Evolutionary conservation across 2,888 invertebrate genomes (phyloP).

Genomic region (Abscondita cerata): DNA sequence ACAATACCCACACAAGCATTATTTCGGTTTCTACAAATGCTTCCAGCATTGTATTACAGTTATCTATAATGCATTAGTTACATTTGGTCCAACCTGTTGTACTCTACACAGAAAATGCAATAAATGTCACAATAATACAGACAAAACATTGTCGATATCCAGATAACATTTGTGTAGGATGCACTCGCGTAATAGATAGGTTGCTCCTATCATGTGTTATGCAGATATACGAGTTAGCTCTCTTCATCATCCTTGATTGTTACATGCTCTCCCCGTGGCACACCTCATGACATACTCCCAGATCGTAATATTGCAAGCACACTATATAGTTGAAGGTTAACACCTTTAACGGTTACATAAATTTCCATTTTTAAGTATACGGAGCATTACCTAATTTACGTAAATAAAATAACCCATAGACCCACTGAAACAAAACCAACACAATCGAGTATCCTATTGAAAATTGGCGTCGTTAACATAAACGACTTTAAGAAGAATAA

Average conservation of each 20-base stretch:
- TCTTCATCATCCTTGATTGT: conserved; percentile 45
- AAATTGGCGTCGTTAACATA: too few species aligned
- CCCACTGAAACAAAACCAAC: too few species aligned
- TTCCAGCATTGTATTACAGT: conserved; percentile 2
- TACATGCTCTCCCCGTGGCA: conserved; percentile 44
- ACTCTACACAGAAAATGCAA: conserved; percentile 17
- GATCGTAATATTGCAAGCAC: conserved; percentile 18
- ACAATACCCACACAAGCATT: too few species aligned
- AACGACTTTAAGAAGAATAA: too few species aligned
- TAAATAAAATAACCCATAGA: too few species aligned
- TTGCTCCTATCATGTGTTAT: conserved; percentile 45
- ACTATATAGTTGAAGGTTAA: conserved; percentile 8
- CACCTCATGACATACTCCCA: conserved; percentile 44
- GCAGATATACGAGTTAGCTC: conserved; percentile 42
- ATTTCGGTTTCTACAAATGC: too few species aligned
- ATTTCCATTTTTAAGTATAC: background rate
- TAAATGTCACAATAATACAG: conserved; percentile 30
- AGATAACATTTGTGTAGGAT: conserved; percentile 40
- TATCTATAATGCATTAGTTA: conserved; percentile 2
- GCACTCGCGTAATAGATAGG: conserved; percentile 43
- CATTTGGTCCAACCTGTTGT: conserved; percentile 1
- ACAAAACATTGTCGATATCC: conserved; percentile 33
- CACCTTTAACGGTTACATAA: conserved; percentile 1
- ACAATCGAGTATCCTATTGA: too few species aligned
- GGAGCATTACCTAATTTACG: too few species aligned